phyloP scores from a whole-genome alignment of 2,797 vertebrate genomes.

The Neomorphus geoffroyi region DNA sequence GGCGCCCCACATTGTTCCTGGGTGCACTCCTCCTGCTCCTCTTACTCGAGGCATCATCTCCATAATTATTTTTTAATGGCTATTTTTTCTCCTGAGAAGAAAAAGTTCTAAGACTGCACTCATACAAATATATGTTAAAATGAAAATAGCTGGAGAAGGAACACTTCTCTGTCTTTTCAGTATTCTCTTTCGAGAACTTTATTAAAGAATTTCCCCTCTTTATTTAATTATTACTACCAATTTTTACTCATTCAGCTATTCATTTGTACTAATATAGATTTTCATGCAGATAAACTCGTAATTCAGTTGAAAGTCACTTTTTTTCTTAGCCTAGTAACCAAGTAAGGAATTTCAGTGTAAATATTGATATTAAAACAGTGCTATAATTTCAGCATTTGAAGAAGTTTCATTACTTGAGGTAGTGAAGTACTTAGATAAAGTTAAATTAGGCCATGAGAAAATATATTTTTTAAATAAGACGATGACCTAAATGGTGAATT shows the following conservation, averaged over 20 bases:
- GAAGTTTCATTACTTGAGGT: conserved; percentile 27
- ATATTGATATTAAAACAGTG: neutral
- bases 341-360: neutral
- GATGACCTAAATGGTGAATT: conserved; percentile 84
- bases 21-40: neutral
- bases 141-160: neutral
- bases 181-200: neutral
- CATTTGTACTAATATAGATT: neutral
- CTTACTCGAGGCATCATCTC: neutral
- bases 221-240: neutral
- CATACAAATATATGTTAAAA: neutral
- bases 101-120: neutral
- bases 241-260: neutral
- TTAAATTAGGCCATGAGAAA: conserved; percentile 65
- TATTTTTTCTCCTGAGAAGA: neutral
- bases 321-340: neutral
- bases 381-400: conserved; percentile 10
- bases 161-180: neutral
- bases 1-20: neutral
- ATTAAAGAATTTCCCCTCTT: neutral
- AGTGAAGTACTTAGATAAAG: conserved; percentile 35
- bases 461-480: conserved; percentile 46
- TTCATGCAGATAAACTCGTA: neutral
- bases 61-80: neutral
- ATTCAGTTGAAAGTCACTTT: neutral